A percentile compares a stretch with the other conserved stretches of the same genome.
phyloP scores from a whole-genome alignment of 2,113 vertebrate species.

The Tachysurus vachellii region DNA sequence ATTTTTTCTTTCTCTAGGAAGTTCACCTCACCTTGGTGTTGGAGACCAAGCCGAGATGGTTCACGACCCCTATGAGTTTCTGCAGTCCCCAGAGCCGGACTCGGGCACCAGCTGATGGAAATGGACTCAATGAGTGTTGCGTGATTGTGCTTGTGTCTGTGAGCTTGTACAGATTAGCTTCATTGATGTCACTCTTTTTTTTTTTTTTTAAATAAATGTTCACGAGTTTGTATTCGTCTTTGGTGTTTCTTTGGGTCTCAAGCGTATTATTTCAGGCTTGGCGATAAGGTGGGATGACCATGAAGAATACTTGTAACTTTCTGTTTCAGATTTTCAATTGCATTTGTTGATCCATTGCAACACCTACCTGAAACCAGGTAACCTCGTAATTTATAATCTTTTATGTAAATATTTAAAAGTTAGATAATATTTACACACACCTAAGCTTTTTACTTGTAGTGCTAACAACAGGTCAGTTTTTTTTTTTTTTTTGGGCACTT shows the following conservation, averaged over 20 bases:
- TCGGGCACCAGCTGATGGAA: constrained; percentile 71
- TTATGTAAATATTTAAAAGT: neutral
- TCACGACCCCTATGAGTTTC: constrained; percentile 93
- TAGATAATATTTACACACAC: neutral
- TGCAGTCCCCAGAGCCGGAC: constrained; percentile 89
- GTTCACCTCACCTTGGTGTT: constrained; percentile 86
- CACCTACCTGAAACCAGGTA: neutral
- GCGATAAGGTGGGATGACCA: neutral
- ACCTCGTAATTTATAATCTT: neutral
- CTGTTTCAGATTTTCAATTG: neutral
- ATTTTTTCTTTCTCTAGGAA: constrained; percentile 72
- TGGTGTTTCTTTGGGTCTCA: neutral
- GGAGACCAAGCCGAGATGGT: constrained; percentile 90
- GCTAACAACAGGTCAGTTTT: neutral
- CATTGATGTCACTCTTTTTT: constrained; percentile 35
- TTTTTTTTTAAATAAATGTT: constrained; percentile 62
- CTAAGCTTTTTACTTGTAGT: neutral
- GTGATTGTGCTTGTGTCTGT: constrained; percentile 49
- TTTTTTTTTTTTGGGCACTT: neutral
- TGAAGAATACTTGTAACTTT: neutral
- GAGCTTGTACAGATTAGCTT: constrained; percentile 64
- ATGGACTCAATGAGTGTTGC: constrained; percentile 25
- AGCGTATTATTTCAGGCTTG: neutral
- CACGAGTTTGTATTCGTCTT: constrained; percentile 23
- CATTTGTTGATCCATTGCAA: neutral